A percentile compares a stretch with the other conserved stretches of the same genome.
Evolutionary conservation across 2,797 vertebrate genomes (phyloP).

Genomic region (Pantherophis alleghaniensis): DNA sequence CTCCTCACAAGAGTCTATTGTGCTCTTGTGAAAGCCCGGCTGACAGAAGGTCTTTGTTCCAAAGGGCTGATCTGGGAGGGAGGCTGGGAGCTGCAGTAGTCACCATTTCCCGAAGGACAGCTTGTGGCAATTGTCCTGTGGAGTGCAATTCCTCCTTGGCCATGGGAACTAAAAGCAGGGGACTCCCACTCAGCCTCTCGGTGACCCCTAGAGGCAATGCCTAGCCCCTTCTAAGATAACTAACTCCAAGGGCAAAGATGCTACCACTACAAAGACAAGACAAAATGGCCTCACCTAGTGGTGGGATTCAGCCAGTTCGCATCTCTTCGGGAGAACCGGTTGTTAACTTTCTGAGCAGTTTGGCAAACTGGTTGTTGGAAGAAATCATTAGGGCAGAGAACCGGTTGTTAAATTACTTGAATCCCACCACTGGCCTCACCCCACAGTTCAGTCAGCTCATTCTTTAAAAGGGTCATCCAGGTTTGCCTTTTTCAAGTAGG

Average conservation of each 20-base stretch:
- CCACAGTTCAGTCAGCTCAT: background rate
- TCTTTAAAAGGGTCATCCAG: background rate
- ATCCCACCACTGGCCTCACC: background rate
- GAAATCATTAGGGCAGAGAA: no score
- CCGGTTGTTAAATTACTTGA: no score
- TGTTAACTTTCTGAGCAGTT: no score
- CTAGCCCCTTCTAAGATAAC: background rate
- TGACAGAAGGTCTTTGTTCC: conserved; percentile 66
- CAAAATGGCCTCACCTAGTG: background rate
- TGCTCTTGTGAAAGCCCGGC: conserved; percentile 28
- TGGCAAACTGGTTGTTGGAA: no score
- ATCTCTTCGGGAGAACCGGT: no score
- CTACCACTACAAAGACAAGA: background rate
- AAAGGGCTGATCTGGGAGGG: background rate
- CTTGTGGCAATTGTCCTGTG: background rate
- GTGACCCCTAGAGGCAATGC: background rate
- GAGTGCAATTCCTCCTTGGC: background rate
- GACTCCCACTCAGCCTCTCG: background rate
- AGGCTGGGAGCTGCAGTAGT: conserved; percentile 5
- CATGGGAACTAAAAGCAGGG: conserved; percentile 18
- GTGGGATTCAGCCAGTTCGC: no score
- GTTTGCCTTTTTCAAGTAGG: background rate
- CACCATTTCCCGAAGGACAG: conserved; percentile 17
- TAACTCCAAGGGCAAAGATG: background rate
- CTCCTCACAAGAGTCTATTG: conserved; percentile 66